phyloP scores from a whole-genome alignment of 2,888 invertebrate species.

The Pollenia griseotomentosa region DNA sequence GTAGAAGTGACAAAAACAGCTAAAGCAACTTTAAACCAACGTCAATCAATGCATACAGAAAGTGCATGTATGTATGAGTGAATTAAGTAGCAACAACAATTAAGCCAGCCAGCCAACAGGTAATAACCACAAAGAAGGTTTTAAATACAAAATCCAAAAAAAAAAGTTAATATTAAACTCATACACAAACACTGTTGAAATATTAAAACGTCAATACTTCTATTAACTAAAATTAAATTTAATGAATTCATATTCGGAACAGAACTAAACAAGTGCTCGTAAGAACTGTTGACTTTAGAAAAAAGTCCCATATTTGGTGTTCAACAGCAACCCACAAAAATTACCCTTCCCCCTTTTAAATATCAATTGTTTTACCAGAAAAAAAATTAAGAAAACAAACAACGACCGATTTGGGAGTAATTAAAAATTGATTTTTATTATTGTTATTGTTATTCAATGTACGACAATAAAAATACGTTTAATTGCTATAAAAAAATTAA shows the following conservation, averaged over 20 bases:
- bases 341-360: not conserved
- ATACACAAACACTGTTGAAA: not conserved
- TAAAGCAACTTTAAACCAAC: conserved; percentile 66
- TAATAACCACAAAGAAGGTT: conserved; percentile 40
- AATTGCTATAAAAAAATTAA: not conserved
- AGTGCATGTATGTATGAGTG: not conserved
- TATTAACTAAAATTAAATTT: conserved; percentile 17
- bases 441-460: conserved; percentile 22
- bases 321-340: conserved; percentile 3
- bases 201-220: not conserved
- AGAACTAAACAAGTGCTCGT: not conserved
- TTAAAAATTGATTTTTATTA: conserved; percentile 47
- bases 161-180: not conserved
- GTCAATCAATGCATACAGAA: conserved; percentile 44
- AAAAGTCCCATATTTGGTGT: conserved; percentile 18
- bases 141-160: not conserved
- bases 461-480: conserved; percentile 1
- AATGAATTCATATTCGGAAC: conserved; percentile 29
- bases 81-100: conserved; percentile 4
- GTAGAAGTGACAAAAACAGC: conserved; percentile 68
- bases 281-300: not conserved
- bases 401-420: conserved; percentile 28
- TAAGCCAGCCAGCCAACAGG: not conserved
- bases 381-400: not conserved
- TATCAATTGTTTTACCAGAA: not conserved